phyloP scores from a whole-genome alignment of 2,888 invertebrate genomes.

The Drosophila cognata region DNA sequence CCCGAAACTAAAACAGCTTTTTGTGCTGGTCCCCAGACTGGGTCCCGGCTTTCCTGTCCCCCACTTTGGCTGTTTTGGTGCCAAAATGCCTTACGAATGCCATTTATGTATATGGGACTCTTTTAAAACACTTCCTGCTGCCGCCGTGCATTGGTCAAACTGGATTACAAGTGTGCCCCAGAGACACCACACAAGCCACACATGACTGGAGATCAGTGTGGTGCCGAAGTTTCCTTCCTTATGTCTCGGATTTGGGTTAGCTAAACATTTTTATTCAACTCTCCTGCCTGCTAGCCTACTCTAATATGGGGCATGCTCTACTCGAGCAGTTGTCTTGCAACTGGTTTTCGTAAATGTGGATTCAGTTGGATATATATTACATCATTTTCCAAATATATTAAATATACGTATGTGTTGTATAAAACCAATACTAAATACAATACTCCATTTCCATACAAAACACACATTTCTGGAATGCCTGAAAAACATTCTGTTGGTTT shows the following conservation, averaged over 20 bases:
- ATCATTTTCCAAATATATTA: neutral
- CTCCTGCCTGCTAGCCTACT: slow-evolving; percentile 10
- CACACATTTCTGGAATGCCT: neutral
- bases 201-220: slow-evolving; percentile 21
- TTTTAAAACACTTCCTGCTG: slow-evolving; percentile 72
- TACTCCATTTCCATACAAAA: neutral
- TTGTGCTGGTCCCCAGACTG: slow-evolving; percentile 23
- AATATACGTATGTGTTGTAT: neutral
- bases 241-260: slow-evolving; percentile 74
- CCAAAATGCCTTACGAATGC: slow-evolving; percentile 52
- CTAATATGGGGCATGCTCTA: slow-evolving; percentile 16
- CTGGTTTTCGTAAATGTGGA: slow-evolving; percentile 6
- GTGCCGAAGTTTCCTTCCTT: slow-evolving; percentile 68
- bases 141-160: slow-evolving; percentile 61
- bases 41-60: neutral
- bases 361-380: slow-evolving; percentile 2
- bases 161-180: slow-evolving; percentile 74
- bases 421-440: neutral
- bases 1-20: slow-evolving; percentile 70
- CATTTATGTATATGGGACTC: slow-evolving; percentile 44
- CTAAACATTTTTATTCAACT: slow-evolving; percentile 62
- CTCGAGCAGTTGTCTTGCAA: slow-evolving; percentile 1
- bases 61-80: slow-evolving; percentile 23
- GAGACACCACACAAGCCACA: slow-evolving; percentile 45
- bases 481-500: neutral